phyloP scores from a whole-genome alignment of 1,140 invertebrate species.

The Microplitis demolitor region DNA sequence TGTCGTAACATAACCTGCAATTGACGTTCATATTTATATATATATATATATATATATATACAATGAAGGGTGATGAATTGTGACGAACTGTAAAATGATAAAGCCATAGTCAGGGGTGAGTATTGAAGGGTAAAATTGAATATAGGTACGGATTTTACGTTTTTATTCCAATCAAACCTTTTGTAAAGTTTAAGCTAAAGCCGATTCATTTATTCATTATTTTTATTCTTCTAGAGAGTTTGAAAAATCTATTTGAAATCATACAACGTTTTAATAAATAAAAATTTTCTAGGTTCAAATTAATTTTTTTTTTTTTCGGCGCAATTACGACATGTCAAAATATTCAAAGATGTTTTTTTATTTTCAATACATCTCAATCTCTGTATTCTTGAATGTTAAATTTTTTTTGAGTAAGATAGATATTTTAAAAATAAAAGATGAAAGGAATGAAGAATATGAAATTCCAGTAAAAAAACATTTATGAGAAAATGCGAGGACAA shows the following conservation, averaged over 20 bases:
- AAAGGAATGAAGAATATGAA: neutral
- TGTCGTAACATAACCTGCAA: slow-evolving; percentile 46
- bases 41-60: slow-evolving; percentile 25
- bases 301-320: no score
- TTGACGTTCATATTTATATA: slow-evolving; percentile 50
- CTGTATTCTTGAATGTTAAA: no score
- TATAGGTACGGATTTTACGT: neutral
- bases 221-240: no score
- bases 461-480: neutral
- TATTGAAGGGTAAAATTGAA: neutral
- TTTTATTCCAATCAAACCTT: neutral
- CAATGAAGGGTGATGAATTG: slow-evolving; percentile 11
- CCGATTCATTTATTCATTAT: no score
- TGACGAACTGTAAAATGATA: neutral
- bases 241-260: no score
- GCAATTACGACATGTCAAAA: no score
- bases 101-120: neutral
- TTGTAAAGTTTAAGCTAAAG: no score
- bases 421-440: neutral
- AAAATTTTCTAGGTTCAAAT: no score
- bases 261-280: no score
- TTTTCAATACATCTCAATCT: no score
- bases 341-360: no score
- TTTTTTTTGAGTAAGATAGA: neutral
- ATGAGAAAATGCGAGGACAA: slow-evolving; percentile 34